Evolutionary conservation across 2,888 invertebrate species (phyloP).

Genomic region (Pristionchus maxplancki): DNA sequence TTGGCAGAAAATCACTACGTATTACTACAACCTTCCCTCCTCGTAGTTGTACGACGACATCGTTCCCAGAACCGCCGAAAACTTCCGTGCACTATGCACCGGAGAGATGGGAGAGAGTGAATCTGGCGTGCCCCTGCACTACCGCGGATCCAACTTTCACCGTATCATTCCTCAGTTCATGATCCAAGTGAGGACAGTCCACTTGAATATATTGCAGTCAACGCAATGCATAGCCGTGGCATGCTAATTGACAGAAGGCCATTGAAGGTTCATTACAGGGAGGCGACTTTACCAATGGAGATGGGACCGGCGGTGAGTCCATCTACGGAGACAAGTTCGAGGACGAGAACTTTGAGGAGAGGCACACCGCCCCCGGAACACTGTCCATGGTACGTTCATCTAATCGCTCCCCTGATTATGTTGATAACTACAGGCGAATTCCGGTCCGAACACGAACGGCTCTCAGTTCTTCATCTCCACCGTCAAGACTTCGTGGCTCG

Average conservation of each 20-base stretch:
- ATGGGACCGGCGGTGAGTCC: constrained; percentile 91
- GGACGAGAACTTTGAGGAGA: constrained; percentile 94
- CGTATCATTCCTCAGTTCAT: constrained; percentile 97
- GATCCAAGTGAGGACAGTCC: constrained; percentile 91
- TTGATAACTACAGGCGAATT: constrained; percentile 58
- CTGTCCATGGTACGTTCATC: constrained; percentile 94
- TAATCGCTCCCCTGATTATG: too few relatives aligned
- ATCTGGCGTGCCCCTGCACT: constrained; percentile 81
- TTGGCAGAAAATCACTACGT: background rate
- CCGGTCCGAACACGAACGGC: constrained; percentile 75
- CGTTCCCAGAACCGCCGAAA: constrained; percentile 92
- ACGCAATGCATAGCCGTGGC: too few relatives aligned
- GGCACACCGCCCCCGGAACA: constrained; percentile 78
- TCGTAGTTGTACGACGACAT: constrained; percentile 89
- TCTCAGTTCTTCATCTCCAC: constrained; percentile 75
- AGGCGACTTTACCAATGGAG: constrained; percentile 92
- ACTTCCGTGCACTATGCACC: constrained; percentile 96
- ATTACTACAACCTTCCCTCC: background rate
- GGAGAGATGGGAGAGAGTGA: constrained; percentile 92
- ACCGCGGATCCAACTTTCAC: constrained; percentile 91
- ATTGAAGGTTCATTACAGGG: constrained; percentile 57
- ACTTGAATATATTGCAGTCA: too few relatives aligned
- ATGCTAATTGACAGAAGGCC: too few relatives aligned
- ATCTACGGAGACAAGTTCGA: constrained; percentile 93
- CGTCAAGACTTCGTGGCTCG: constrained; percentile 71